Evolutionary conservation across 2,888 invertebrate genomes (phyloP).

Genomic region (Lamellibrachia columna): DNA sequence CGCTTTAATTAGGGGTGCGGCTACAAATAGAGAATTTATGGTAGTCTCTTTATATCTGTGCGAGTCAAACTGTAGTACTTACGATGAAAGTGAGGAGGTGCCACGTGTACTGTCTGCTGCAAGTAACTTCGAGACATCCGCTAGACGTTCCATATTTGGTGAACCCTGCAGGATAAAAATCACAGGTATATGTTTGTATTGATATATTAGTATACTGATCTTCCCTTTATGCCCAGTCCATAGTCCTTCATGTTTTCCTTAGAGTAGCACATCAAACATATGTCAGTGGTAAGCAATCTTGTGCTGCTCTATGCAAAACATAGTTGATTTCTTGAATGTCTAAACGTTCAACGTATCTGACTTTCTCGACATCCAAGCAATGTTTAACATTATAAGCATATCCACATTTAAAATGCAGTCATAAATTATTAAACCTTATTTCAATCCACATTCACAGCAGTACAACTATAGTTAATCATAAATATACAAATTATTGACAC

Average conservation of each 20-base stretch:
- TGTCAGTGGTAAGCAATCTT: background rate
- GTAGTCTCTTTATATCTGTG: background rate
- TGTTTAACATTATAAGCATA: background rate
- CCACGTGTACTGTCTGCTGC: background rate
- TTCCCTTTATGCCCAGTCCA: background rate
- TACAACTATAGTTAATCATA: background rate
- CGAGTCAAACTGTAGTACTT: background rate
- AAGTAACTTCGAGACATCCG: background rate
- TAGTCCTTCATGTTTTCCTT: background rate
- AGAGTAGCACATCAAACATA: background rate
- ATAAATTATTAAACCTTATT: background rate
- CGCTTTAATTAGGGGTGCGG: no score
- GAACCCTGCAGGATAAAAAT: slow-evolving; percentile 31
- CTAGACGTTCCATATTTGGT: slow-evolving; percentile 32
- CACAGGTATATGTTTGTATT: background rate
- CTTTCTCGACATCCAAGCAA: background rate
- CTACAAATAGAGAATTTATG: no score
- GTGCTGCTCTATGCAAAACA: background rate
- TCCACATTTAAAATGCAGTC: background rate
- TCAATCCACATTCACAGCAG: background rate
- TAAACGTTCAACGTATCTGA: background rate
- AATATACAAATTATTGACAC: background rate
- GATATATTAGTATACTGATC: background rate
- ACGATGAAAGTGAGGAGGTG: background rate
- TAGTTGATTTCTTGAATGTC: background rate